A percentile compares a stretch with the other conserved stretches of the same genome.
These are phyloP conservation scores for Tetheella fluctuosa DNA, from an alignment of 2,888 invertebrate species.

Conservation along the genomic window DNA sequence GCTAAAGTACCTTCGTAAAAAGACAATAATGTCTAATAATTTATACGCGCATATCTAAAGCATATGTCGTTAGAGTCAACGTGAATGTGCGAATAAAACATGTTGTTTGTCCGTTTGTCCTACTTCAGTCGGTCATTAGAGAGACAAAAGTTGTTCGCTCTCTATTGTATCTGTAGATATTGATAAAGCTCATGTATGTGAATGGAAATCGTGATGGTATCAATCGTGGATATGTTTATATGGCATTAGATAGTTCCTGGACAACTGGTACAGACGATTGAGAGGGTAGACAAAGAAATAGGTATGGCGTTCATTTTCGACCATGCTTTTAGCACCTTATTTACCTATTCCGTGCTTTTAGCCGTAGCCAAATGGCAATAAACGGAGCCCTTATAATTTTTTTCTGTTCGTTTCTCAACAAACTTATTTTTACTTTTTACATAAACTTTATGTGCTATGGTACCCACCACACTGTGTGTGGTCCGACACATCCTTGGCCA, in stretches of 20 bases:
- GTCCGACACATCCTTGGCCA: no score
- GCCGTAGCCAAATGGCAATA: no score
- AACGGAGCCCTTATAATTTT: no score
- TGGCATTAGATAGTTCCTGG: not conserved
- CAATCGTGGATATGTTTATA: not conserved
- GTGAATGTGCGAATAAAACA: not conserved
- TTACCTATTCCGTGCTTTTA: no score
- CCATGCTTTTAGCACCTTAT: not conserved
- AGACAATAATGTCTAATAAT: slow-evolving; percentile 9
- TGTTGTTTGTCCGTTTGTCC: slow-evolving; percentile 15
- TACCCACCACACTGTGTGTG: no score
- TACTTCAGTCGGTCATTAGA: slow-evolving; percentile 11
- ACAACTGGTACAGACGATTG: no score
- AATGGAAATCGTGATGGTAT: slow-evolving; percentile 17
- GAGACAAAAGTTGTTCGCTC: slow-evolving; percentile 16
- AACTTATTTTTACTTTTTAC: no score
- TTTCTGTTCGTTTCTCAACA: no score
- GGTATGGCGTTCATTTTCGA: no score
- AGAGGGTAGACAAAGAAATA: no score
- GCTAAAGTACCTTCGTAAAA: not conserved
- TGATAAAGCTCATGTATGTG: slow-evolving; percentile 8
- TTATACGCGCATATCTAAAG: not conserved
- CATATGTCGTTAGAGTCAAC: slow-evolving; percentile 3
- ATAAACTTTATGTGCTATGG: no score
- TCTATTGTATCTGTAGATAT: slow-evolving; percentile 6